Conservation (phyloP, 2,797 vertebrate species). For the Oryzias sinensis region DNA sequence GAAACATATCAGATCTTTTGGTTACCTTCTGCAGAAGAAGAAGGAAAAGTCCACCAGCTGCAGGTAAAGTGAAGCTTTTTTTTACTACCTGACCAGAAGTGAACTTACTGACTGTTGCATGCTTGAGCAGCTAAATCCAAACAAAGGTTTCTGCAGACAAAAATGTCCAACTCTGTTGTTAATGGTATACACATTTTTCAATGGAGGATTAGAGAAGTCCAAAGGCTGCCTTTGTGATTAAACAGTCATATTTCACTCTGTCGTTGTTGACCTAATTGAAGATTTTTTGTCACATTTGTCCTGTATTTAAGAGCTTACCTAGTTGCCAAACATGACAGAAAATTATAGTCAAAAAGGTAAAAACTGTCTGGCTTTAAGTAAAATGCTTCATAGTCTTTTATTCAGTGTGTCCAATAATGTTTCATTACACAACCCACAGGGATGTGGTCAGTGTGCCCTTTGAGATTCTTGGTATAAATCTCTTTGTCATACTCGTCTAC, state of each 20-base stretch:
- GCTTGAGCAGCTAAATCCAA: slow-evolving; percentile 18
- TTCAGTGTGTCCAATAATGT: no score
- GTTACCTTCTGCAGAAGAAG: not conserved
- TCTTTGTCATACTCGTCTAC: no score
- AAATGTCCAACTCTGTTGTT: not conserved
- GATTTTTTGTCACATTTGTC: no score
- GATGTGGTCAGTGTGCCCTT: no score
- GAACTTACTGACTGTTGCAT: slow-evolving; percentile 1
- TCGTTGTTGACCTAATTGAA: no score
- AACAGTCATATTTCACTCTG: not conserved
- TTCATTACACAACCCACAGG: no score
- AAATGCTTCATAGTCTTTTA: no score
- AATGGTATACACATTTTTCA: not conserved
- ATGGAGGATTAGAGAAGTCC: not conserved
- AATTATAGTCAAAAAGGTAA: no score
- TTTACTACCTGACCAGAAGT: not conserved
- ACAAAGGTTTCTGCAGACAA: slow-evolving; percentile 8
- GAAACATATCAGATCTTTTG: not conserved
- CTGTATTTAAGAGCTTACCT: no score
- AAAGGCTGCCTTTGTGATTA: not conserved
- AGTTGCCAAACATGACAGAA: no score
- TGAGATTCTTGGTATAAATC: no score
- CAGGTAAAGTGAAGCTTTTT: slow-evolving; percentile 39
- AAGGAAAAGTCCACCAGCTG: slow-evolving; percentile 5
- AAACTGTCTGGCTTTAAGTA: no score